phyloP scores from a whole-genome alignment of 1,140 invertebrate genomes.

The Drosophila setifemur region DNA sequence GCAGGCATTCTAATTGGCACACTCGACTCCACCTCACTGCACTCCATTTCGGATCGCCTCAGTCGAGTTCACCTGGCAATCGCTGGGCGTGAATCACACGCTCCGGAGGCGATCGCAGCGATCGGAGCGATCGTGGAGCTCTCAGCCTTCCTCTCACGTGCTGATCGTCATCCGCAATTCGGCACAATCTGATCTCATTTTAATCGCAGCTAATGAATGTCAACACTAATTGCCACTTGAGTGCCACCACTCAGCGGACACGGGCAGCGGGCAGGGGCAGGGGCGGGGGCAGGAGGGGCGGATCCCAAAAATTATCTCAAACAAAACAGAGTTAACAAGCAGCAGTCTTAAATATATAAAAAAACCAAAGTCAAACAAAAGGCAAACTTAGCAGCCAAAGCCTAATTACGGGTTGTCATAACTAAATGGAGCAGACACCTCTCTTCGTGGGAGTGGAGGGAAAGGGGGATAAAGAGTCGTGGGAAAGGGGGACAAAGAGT shows the following conservation, averaged over 20 bases:
- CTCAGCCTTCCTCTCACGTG: slow-evolving; percentile 50
- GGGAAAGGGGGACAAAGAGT: not conserved
- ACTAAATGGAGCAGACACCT: slow-evolving; percentile 16
- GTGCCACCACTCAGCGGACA: slow-evolving; percentile 8
- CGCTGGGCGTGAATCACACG: slow-evolving; percentile 49
- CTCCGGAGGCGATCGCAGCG: slow-evolving; percentile 2
- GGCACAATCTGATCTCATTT: slow-evolving; percentile 71
- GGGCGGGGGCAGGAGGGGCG: slow-evolving; percentile 6
- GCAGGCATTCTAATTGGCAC: slow-evolving; percentile 26
- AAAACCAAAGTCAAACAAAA: slow-evolving; percentile 40
- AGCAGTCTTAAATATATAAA: slow-evolving; percentile 13
- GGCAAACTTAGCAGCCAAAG: slow-evolving; percentile 27
- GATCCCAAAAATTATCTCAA: slow-evolving; percentile 36
- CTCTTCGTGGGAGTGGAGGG: no score
- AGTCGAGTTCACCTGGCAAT: not conserved
- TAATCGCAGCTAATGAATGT: slow-evolving; percentile 76
- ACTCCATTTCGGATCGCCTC: not conserved
- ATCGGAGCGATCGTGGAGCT: no score
- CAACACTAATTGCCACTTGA: slow-evolving; percentile 70
- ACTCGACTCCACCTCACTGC: not conserved
- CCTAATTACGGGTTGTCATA: slow-evolving; percentile 41
- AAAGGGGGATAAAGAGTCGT: not conserved
- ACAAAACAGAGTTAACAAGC: slow-evolving; percentile 39
- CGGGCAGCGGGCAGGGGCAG: not conserved
- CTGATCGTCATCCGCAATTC: slow-evolving; percentile 42